Base-by-base conservation (phyloP, 2,113 vertebrate species). In the Stercorarius parasiticus region DNA sequence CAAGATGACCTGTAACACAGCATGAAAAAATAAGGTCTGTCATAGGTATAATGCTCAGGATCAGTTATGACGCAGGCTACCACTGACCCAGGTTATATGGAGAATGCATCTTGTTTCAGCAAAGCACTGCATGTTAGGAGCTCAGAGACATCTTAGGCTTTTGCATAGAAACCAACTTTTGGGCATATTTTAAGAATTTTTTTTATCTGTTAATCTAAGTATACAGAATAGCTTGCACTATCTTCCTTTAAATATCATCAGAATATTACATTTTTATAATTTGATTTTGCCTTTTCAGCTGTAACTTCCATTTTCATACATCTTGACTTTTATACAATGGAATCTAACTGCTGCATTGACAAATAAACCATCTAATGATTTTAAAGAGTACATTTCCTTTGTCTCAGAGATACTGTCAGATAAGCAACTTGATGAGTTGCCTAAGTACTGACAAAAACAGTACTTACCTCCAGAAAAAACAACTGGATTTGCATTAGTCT, bases 351-450 rank as follows among this genome's bases (percentile, higher is more conserved):
- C 86, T 87, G 77, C 79, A 59, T 47, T 89, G 86, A 91, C 38
- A 70, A 96, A 97, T 96, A 97, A 97, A 97, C 45, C 29, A 71
- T 34, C 22, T 49, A 82, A 85, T n/a, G n/a, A 96, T 83, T 95
- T 85, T 70, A 73, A 91, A 86, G 38, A 67, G 66, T 52, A 36
- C 13, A 8, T 42, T 87, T 88, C 20, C 8, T 94, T 80, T 87
- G 29, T 74, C 70, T 90, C 58, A 55, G 66, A 58, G 21, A 47
- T 65, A 47, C 21, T 47, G 5, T 5, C 5, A 92, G 53, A 49
- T n/a, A 78, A 91, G 18, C 15, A 71, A 82, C 53, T 22, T 36
- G 45, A 69, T 19, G 34, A 88, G 67, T 9, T 49, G 10, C 34
- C 21, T 40, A 38, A 43, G 61, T 76, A 53, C 56, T 8, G 19